Conservation (phyloP, 92 coral and sea anemone species). For the Porites divaricata region DNA sequence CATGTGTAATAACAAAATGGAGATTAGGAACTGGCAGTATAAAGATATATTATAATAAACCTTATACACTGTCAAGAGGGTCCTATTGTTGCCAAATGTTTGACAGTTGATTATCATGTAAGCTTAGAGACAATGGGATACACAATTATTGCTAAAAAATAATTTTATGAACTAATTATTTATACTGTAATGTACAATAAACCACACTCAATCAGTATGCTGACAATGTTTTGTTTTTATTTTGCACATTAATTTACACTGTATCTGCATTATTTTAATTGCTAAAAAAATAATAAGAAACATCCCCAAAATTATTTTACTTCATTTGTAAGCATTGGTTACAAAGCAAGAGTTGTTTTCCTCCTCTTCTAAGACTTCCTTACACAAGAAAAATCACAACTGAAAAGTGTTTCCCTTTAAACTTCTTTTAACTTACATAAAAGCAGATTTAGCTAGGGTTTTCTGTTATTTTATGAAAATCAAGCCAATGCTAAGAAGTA, state of each 20-base stretch:
- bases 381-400: too few species aligned
- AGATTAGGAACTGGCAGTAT: too few species aligned
- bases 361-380: not conserved
- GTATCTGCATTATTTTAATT: not conserved
- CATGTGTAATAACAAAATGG: too few species aligned
- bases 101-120: too few species aligned
- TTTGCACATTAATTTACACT: not conserved
- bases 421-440: not conserved
- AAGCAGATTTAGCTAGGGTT: not conserved
- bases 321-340: not conserved
- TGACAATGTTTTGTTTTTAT: not conserved
- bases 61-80: too few species aligned
- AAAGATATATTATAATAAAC: too few species aligned
- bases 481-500: not conserved
- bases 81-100: too few species aligned
- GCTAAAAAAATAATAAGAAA: not conserved
- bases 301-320: not conserved
- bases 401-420: not conserved
- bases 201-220: not conserved
- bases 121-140: too few species aligned
- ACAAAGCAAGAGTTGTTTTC: not conserved
- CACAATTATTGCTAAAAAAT: too few species aligned
- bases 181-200: not conserved
- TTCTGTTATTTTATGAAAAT: too few species aligned
- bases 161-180: too few species aligned